Evolutionary conservation across 2,797 vertebrate species (phyloP).

Genomic region (Coregonus sp.): DNA sequence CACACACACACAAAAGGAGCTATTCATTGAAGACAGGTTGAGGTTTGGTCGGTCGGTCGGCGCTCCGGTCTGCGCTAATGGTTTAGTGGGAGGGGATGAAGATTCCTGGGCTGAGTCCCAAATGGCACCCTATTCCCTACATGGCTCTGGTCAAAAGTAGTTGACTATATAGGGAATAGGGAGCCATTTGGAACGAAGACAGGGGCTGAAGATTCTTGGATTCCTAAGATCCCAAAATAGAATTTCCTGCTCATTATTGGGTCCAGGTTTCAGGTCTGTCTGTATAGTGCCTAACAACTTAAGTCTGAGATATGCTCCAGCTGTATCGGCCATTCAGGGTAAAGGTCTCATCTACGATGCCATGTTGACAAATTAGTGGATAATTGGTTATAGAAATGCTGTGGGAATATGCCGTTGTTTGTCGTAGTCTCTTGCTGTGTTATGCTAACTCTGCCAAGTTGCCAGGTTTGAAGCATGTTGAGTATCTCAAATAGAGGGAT

Average conservation of each 20-base stretch:
- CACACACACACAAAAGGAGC: constrained; percentile 19
- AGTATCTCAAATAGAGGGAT: not conserved
- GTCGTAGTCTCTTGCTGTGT: not conserved
- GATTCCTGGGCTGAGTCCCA: constrained; percentile 8
- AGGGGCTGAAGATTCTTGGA: constrained; percentile 28
- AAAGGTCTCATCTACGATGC: constrained; percentile 46
- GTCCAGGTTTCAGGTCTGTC: constrained; percentile 59
- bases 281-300: constrained; percentile 20
- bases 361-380: constrained; percentile 32
- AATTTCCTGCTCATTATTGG: constrained; percentile 68
- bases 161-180: not conserved
- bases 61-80: constrained; percentile 43
- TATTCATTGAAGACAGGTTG: constrained; percentile 37
- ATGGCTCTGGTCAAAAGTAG: not conserved
- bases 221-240: constrained; percentile 58
- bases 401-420: not conserved
- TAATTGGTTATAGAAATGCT: not conserved
- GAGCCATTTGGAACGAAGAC: not conserved
- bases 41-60: constrained; percentile 32
- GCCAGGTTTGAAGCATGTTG: not conserved
- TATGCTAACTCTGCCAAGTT: not conserved
- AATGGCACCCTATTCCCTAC: not conserved
- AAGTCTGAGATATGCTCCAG: constrained; percentile 19
- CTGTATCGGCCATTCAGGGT: constrained; percentile 32
- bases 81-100: constrained; percentile 35